Evolutionary conservation across 2,888 invertebrate species (phyloP).

Genomic region (Eustalomyia histrio): DNA sequence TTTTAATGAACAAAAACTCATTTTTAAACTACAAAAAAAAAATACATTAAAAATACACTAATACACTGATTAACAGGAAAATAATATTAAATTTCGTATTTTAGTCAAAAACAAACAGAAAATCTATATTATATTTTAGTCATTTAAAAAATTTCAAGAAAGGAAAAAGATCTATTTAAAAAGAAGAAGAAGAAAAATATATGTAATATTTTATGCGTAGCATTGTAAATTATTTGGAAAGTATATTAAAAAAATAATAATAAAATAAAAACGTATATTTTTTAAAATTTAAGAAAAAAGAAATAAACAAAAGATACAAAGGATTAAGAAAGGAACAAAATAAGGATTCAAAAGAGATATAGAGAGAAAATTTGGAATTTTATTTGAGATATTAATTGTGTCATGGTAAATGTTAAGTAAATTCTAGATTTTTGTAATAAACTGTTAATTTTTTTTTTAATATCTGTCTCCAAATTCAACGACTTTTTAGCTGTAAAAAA

Average conservation of each 20-base stretch:
- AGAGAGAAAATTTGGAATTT: background rate
- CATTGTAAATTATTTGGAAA: slow-evolving; percentile 61
- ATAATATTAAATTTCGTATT: slow-evolving; percentile 48
- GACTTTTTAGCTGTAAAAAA: too few species aligned
- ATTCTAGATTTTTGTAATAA: too few species aligned
- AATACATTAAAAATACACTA: slow-evolving; percentile 27
- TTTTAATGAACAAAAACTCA: slow-evolving; percentile 51
- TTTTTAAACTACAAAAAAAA: slow-evolving; percentile 49
- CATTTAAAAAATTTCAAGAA: slow-evolving; percentile 28
- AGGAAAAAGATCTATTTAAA: slow-evolving; percentile 19
- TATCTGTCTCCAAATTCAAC: too few species aligned
- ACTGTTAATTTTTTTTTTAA: too few species aligned
- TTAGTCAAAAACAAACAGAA: slow-evolving; percentile 46
- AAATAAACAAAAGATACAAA: slow-evolving; percentile 11
- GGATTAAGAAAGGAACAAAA: background rate
- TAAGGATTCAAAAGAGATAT: slow-evolving; percentile 8
- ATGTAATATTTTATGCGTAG: slow-evolving; percentile 63
- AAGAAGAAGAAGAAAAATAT: slow-evolving; percentile 30
- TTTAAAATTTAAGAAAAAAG: slow-evolving; percentile 54
- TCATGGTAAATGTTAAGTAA: too few species aligned
- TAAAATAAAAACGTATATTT: slow-evolving; percentile 48
- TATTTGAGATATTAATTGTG: too few species aligned
- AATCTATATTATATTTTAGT: slow-evolving; percentile 52
- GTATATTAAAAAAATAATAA: too few species aligned
- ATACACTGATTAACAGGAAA: slow-evolving; percentile 34